These are phyloP conservation scores for Acrocephalus scirpaceus DNA, from an alignment of 2,797 vertebrate species.

Conservation along the genomic window DNA sequence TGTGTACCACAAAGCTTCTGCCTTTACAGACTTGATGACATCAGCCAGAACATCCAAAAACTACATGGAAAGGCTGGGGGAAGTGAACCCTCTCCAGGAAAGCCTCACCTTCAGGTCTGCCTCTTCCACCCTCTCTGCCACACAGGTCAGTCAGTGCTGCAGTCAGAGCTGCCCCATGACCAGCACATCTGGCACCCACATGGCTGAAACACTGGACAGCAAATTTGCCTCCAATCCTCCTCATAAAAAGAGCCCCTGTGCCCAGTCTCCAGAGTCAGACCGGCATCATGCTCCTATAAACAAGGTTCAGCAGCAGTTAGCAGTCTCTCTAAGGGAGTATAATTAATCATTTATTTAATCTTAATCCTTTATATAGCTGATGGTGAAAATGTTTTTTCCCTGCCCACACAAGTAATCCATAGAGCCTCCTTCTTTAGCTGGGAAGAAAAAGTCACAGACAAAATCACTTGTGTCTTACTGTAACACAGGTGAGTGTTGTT, in stretches of 20 bases:
- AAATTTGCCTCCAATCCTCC: background rate
- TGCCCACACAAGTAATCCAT: background rate
- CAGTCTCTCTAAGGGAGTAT: background rate
- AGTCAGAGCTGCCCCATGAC: background rate
- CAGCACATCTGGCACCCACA: rapidly evolving
- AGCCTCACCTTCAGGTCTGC: background rate
- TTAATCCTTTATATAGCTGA: background rate
- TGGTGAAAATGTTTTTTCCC: background rate
- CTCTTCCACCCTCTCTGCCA: background rate
- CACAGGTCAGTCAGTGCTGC: background rate
- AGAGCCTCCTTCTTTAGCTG: background rate
- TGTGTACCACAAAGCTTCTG: background rate
- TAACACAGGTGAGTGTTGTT: background rate
- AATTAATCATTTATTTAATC: constrained; percentile 15
- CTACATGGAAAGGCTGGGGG: background rate
- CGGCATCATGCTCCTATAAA: background rate
- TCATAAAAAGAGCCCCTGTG: background rate
- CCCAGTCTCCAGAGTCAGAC: background rate
- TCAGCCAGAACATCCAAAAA: background rate
- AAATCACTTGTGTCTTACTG: background rate
- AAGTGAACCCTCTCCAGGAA: background rate
- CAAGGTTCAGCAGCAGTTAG: background rate
- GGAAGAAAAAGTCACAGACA: background rate
- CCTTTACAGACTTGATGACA: background rate
- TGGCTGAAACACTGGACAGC: rapidly evolving